Percentiles rank a stretch among this genome's conserved stretches.
Conservation (phyloP, 2,113 vertebrate genomes). For the Menura novaehollandiae region DNA sequence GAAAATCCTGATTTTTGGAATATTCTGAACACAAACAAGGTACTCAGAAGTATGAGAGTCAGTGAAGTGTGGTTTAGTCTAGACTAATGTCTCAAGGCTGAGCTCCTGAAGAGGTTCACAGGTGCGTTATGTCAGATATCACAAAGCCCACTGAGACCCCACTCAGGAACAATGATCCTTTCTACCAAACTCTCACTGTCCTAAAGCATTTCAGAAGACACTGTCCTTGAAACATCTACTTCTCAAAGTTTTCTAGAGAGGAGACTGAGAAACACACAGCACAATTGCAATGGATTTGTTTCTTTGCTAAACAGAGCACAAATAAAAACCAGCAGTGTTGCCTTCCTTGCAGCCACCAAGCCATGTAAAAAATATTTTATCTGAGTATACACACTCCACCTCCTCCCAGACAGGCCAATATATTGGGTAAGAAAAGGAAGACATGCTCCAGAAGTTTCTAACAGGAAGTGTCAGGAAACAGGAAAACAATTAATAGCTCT, state of each 20-base stretch:
- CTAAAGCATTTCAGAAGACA: background rate
- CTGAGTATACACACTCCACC: background rate
- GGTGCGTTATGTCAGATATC: background rate
- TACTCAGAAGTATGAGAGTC: background rate
- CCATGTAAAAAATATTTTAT: background rate
- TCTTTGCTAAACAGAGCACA: background rate
- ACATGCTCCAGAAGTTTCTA: background rate
- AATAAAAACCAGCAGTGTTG: background rate
- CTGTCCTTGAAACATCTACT: background rate
- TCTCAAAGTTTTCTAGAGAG: background rate
- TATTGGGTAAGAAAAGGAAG: background rate
- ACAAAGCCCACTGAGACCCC: background rate
- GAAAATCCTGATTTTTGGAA: background rate
- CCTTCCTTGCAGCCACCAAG: background rate
- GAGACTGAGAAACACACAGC: background rate
- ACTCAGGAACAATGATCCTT: background rate
- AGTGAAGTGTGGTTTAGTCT: background rate
- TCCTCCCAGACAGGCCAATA: background rate
- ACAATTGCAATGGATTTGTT: rapidly evolving
- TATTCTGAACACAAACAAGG: background rate
- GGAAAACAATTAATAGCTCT: background rate
- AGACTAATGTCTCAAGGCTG: background rate
- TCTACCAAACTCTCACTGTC: background rate
- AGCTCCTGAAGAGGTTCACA: background rate
- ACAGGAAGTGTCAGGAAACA: background rate